Base-by-base conservation (phyloP, 2,797 vertebrate species). In the Sciurus carolinensis region DNA sequence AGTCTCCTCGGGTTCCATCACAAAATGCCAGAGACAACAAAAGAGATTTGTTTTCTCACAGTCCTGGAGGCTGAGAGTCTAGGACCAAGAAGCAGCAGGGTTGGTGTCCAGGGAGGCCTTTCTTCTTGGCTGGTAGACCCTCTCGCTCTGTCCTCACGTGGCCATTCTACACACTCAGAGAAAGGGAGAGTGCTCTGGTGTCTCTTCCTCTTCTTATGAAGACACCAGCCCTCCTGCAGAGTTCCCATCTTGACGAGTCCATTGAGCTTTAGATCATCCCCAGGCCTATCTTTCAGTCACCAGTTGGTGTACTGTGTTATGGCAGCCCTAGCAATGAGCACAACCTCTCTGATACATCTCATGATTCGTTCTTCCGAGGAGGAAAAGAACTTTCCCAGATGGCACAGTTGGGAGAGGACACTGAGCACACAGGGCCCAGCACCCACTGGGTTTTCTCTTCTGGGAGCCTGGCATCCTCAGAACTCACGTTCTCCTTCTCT, bases 341-440 rank as follows among this genome's bases (percentile, higher is more conserved):
- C 26, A 73, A 24, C 33, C 36, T 73, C 42, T 59, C 80, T 15
- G 52, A 42, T 24, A 12, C 33, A 66, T 18, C 3, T 30, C 22
- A 54, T 44, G 26, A n/a, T 12, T 20, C 47, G 18, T 7, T 30
- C 59, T 4, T 36, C 69, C 36, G 33, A 12, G 26, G 12, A 87
- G 22, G 71, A 36, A 52, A 7, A 22, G n/a, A 22, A 12, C 39
- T 22, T 13, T 28, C 10, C 8, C 26, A 3, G n/a, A 5, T 18
- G 88, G 42, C 2, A 36, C 20, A 26, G 5, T 2, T 13, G 20
- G 81, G 12, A 94, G 86, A 73, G 73, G 64, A 62, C 4, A 36
- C 1, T 1, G 22, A 80, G 33, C 5, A 10, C 30, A 3, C 0
- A 0, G 4, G n/a, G 14, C 33, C 44, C 28, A 26, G 39, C 0